Conservation (phyloP, 1,140 invertebrate genomes). For the Bradynema listronoti region DNA sequence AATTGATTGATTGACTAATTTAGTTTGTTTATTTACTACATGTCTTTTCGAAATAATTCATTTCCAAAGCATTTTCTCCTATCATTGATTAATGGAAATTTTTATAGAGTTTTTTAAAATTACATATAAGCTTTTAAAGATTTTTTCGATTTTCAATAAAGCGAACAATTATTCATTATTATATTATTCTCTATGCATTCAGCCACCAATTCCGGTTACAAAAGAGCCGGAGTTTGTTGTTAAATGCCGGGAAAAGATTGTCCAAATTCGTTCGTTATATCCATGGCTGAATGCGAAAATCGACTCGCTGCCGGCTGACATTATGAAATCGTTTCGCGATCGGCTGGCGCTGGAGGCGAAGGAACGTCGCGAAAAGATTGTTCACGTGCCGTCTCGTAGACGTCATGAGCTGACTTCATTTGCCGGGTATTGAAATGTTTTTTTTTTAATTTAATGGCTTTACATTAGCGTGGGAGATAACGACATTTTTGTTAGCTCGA, state of each 20-base stretch:
- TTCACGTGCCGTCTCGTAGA: too few relatives aligned
- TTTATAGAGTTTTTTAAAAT: too few relatives aligned
- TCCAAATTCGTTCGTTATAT: slow-evolving; percentile 15
- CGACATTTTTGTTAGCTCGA: background rate
- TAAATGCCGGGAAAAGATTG: slow-evolving; percentile 3
- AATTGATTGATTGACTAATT: too few relatives aligned
- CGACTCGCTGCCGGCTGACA: slow-evolving; percentile 7
- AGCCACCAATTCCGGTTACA: slow-evolving; percentile 8
- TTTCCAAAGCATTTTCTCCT: too few relatives aligned
- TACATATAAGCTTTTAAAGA: too few relatives aligned
- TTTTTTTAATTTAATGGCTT: background rate
- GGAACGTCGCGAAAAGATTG: background rate
- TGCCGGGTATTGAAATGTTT: too few relatives aligned
- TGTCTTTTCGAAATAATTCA: too few relatives aligned
- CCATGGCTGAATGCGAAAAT: slow-evolving; percentile 23
- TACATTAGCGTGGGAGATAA: background rate
- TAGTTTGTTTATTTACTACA: background rate
- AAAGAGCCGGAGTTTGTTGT: slow-evolving; percentile 29
- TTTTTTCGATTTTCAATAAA: too few relatives aligned
- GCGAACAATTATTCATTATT: too few relatives aligned
- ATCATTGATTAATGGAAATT: too few relatives aligned
- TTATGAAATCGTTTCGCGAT: slow-evolving; percentile 12
- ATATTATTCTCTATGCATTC: background rate
- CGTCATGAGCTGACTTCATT: too few relatives aligned
- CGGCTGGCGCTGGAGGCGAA: slow-evolving; percentile 4